Evolutionary conservation across 2,797 vertebrate species (phyloP).

Genomic region (Pangasius djambal): DNA sequence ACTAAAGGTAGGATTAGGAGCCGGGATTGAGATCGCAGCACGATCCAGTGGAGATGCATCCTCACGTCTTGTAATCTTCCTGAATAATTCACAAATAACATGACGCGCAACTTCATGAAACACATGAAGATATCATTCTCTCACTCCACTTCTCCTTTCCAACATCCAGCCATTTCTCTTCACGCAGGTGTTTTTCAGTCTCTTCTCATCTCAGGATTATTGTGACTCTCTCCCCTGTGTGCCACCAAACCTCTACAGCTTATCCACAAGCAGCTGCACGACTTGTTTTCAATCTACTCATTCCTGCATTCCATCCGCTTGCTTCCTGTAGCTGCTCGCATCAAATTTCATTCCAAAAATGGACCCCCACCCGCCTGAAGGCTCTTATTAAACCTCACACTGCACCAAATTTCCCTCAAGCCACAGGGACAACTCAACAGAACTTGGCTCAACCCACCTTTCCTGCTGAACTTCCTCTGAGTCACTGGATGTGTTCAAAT

Average conservation of each 20-base stretch:
- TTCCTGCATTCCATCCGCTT: not conserved
- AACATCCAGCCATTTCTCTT: not conserved
- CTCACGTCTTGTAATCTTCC: not conserved
- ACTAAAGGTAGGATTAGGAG: not conserved
- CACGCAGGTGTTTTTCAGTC: not conserved
- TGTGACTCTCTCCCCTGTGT: not conserved
- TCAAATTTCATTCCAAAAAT: not conserved
- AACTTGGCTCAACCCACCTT: not conserved
- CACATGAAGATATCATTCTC: not conserved
- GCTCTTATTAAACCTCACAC: not conserved
- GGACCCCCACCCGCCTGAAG: not conserved
- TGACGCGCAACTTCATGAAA: not conserved
- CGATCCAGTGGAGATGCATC: not conserved
- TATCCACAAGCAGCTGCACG: slow-evolving; percentile 1
- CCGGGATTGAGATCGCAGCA: too few species aligned
- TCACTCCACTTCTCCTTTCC: not conserved
- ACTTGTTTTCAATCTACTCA: not conserved
- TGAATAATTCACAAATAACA: not conserved
- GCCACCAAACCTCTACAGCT: not conserved
- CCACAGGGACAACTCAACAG: not conserved
- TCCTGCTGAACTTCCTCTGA: not conserved
- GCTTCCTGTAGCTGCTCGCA: not conserved
- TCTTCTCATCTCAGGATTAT: not conserved
- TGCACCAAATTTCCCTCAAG: not conserved
- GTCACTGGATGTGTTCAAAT: not conserved